These are phyloP conservation scores for Ianthella basta DNA, from an alignment of 37 sponge, comb jelly and placozoan species.

Conservation along the genomic window DNA sequence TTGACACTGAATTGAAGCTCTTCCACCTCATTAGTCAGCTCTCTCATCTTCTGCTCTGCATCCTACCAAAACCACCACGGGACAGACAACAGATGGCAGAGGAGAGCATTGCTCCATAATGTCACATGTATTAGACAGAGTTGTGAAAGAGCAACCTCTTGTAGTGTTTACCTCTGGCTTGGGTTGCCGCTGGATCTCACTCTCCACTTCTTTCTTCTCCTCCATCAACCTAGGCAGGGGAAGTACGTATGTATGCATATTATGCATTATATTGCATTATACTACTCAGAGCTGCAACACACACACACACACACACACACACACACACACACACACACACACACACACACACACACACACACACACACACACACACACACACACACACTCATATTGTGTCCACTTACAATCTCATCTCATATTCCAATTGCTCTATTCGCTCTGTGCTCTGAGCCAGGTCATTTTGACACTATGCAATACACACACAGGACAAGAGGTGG, in stretches of 20 bases:
- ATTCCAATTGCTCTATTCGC: constrained; percentile 43
- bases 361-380: too few species aligned
- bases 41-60: constrained; percentile 3
- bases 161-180: not conserved
- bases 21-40: constrained; percentile 18
- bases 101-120: too few species aligned
- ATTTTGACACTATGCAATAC: constrained; percentile 51
- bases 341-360: too few species aligned
- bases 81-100: not conserved
- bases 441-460: constrained; percentile 63
- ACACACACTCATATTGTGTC: too few species aligned
- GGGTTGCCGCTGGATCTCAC: constrained; percentile 9
- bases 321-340: too few species aligned
- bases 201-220: constrained; percentile 30
- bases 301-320: too few species aligned
- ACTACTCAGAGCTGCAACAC: too few species aligned
- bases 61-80: constrained; percentile 6
- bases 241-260: too few species aligned
- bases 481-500: too few species aligned
- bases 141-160: too few species aligned
- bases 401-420: constrained; percentile 56
- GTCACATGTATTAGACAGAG: too few species aligned
- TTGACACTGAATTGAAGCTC: not conserved
- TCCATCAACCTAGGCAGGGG: not conserved
- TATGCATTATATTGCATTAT: too few species aligned